These are phyloP conservation scores for Dysdera silvatica DNA, from an alignment of 1,140 invertebrate genomes.

Conservation along the genomic window DNA sequence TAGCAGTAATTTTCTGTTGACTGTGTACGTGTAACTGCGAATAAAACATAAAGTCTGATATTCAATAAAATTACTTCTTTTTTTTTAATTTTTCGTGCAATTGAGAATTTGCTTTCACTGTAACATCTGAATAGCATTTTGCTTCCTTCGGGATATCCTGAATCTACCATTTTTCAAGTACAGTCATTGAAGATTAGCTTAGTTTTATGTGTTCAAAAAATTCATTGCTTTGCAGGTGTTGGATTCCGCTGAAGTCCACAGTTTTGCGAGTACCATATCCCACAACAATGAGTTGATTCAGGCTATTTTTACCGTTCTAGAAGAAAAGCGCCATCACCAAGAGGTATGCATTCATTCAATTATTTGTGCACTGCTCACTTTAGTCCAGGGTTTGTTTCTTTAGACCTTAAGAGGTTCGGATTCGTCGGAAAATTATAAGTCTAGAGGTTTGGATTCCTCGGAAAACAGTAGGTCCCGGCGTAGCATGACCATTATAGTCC, in stretches of 20 bases:
- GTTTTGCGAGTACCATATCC: constrained; percentile 64
- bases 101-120: neutral
- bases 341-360: constrained; percentile 44
- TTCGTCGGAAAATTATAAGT: too few relatives aligned
- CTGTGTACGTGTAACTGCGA: neutral
- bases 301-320: constrained; percentile 57
- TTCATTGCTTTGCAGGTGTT: constrained; percentile 48
- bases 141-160: too few relatives aligned
- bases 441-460: too few relatives aligned
- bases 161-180: too few relatives aligned
- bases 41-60: neutral
- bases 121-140: too few relatives aligned
- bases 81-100: neutral
- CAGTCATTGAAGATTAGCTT: too few relatives aligned
- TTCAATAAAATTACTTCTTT: neutral
- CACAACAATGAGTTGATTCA: constrained; percentile 69
- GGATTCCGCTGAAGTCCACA: constrained; percentile 62
- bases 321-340: constrained; percentile 55
- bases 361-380: too few relatives aligned
- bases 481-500: too few relatives aligned
- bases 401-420: too few relatives aligned
- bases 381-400: too few relatives aligned
- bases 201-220: too few relatives aligned
- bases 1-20: neutral
- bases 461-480: too few relatives aligned